Conservation (phyloP, 2,888 invertebrate species). For the Cephus runcator region DNA sequence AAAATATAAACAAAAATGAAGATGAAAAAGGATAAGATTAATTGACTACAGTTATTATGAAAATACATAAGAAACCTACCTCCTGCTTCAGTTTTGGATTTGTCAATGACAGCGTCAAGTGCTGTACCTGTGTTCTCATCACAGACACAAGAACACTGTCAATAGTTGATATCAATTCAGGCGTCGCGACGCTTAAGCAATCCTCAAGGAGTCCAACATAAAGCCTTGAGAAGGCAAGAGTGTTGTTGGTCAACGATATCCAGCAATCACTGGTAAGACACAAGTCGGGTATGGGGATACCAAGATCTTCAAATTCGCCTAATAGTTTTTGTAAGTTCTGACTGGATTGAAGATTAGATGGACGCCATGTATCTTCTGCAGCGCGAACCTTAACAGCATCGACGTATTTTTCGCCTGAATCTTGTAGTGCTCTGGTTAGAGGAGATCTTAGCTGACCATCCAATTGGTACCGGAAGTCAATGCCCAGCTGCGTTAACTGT, state of each 20-base stretch:
- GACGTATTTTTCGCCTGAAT: conserved; percentile 82
- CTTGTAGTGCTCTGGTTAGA: conserved; percentile 79
- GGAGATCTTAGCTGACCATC: conserved; percentile 86
- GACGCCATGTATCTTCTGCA: conserved; percentile 87
- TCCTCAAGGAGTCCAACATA: conserved; percentile 80
- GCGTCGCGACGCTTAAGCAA: conserved; percentile 79
- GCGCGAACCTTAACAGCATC: conserved; percentile 83
- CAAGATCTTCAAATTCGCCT: conserved; percentile 55
- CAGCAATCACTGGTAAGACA: conserved; percentile 71
- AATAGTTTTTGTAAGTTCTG: conserved; percentile 53
- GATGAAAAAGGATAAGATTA: conserved; percentile 51
- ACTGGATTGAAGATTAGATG: conserved; percentile 80
- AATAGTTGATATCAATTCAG: conserved; percentile 79
- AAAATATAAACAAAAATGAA: conserved; percentile 60
- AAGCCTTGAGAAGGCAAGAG: conserved; percentile 82
- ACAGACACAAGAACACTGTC: conserved; percentile 80
- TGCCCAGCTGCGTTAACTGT: conserved; percentile 73
- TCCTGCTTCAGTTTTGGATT: conserved; percentile 69
- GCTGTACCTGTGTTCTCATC: conserved; percentile 79
- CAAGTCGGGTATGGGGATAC: conserved; percentile 46
- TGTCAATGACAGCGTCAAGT: conserved; percentile 70
- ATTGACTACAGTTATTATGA: conserved; percentile 8
- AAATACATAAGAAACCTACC: conserved; percentile 55
- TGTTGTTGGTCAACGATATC: conserved; percentile 83
- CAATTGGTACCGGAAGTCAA: conserved; percentile 92